Conservation (phyloP, 1,140 invertebrate species). For the Formica selysi region DNA sequence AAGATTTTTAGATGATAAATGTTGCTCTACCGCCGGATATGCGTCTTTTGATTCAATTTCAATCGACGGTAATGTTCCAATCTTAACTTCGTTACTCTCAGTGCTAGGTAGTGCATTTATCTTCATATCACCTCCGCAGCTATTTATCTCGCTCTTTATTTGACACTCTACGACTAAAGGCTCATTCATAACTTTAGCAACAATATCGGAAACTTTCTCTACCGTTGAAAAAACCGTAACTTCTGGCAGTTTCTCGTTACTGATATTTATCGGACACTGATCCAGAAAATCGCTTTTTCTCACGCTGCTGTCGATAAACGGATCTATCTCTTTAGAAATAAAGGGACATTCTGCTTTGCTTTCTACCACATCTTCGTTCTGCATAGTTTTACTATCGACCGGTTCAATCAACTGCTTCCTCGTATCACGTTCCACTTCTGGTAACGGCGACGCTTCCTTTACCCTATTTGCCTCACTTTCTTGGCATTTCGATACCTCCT, state of each 20-base stretch:
- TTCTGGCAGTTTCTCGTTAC: neutral
- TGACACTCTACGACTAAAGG: slow-evolving; percentile 29
- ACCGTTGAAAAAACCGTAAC: neutral
- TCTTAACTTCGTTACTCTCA: neutral
- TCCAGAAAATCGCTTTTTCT: neutral
- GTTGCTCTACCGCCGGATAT: neutral
- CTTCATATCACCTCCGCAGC: slow-evolving; percentile 17
- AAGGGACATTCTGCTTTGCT: neutral
- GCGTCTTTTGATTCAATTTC: slow-evolving; percentile 34
- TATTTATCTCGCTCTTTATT: slow-evolving; percentile 56
- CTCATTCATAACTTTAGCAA: slow-evolving; percentile 35
- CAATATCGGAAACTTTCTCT: slow-evolving; percentile 5
- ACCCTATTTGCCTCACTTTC: neutral
- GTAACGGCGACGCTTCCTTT: neutral
- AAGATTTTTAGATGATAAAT: slow-evolving; percentile 28
- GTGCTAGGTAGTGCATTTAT: slow-evolving; percentile 17
- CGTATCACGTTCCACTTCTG: neutral
- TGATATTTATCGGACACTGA: too few relatives aligned
- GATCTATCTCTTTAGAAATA: neutral
- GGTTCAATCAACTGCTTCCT: neutral
- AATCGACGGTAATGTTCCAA: slow-evolving; percentile 9
- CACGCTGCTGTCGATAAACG: neutral
- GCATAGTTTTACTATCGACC: neutral
- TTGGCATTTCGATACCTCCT: slow-evolving; percentile 6
- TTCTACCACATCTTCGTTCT: neutral